Percentiles rank a stretch among this genome's conserved stretches.
Conservation (phyloP, 2,888 invertebrate species). For the Zaprionus lineosus region DNA sequence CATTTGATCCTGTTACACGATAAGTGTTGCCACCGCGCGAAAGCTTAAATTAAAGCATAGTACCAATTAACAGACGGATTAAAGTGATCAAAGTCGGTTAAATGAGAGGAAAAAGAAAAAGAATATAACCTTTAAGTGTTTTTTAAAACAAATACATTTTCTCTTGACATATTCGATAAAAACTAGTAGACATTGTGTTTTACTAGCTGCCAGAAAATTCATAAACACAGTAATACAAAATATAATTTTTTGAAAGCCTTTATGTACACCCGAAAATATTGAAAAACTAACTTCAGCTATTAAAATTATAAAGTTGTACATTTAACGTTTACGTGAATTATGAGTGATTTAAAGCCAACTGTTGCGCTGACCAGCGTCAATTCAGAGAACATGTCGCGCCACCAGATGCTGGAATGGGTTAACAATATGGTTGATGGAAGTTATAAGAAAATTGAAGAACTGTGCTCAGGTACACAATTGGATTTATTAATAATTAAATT, state of each 20-base stretch:
- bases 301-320: background rate
- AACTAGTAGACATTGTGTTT: too few relatives aligned
- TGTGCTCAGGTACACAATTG: slow-evolving; percentile 87
- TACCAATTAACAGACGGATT: slow-evolving; percentile 8
- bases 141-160: too few relatives aligned
- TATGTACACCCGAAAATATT: background rate
- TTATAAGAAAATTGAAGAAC: slow-evolving; percentile 97
- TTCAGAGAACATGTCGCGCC: slow-evolving; percentile 96
- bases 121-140: too few relatives aligned
- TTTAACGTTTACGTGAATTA: too few relatives aligned
- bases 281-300: too few relatives aligned
- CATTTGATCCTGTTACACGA: slow-evolving; percentile 18
- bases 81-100: background rate
- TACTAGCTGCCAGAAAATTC: background rate
- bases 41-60: slow-evolving; percentile 12
- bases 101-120: background rate
- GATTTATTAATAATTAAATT: background rate
- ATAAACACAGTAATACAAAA: background rate
- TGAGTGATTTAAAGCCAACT: slow-evolving; percentile 63
- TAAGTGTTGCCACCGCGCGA: slow-evolving; percentile 27
- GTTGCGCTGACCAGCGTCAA: slow-evolving; percentile 65
- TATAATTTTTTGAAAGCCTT: slow-evolving; percentile 4
- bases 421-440: slow-evolving; percentile 96
- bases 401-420: slow-evolving; percentile 99
- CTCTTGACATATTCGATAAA: too few relatives aligned